Evolutionary conservation across 2,113 vertebrate genomes (phyloP).

Genomic region (Chunga burmeisteri): DNA sequence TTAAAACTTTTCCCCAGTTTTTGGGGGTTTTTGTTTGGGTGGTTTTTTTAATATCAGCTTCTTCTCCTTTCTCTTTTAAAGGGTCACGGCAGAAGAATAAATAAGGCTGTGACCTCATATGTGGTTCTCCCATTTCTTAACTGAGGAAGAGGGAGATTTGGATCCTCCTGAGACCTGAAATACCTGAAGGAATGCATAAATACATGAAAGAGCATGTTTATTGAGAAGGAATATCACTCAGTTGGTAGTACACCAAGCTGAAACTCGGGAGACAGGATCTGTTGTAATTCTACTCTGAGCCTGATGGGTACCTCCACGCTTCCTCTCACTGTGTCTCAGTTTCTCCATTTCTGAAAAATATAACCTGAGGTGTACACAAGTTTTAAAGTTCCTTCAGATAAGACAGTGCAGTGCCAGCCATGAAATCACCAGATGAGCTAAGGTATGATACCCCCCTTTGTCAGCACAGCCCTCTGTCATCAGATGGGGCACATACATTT

Average conservation of each 20-base stretch:
- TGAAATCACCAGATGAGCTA: background rate
- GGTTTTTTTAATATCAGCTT: background rate
- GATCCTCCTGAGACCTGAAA: background rate
- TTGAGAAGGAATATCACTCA: background rate
- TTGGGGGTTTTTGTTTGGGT: background rate
- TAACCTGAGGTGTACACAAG: background rate
- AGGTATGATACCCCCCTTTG: background rate
- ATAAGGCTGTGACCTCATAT: background rate
- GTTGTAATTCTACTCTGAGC: background rate
- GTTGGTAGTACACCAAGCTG: background rate
- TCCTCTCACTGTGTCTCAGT: background rate
- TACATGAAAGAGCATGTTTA: background rate
- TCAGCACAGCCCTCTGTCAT: background rate
- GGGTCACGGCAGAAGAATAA: background rate
- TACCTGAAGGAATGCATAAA: background rate
- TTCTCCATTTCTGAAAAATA: background rate
- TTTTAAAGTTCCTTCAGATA: background rate
- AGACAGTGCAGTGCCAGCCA: background rate
- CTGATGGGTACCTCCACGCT: background rate
- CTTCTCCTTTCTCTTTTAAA: conserved; percentile 5
- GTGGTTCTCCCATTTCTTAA: background rate
- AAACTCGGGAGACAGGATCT: background rate
- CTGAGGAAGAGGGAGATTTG: background rate
- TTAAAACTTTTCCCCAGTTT: background rate
- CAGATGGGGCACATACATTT: background rate